These are phyloP conservation scores for Zaprionus capensis DNA, from an alignment of 1,140 invertebrate genomes.

Conservation along the genomic window DNA sequence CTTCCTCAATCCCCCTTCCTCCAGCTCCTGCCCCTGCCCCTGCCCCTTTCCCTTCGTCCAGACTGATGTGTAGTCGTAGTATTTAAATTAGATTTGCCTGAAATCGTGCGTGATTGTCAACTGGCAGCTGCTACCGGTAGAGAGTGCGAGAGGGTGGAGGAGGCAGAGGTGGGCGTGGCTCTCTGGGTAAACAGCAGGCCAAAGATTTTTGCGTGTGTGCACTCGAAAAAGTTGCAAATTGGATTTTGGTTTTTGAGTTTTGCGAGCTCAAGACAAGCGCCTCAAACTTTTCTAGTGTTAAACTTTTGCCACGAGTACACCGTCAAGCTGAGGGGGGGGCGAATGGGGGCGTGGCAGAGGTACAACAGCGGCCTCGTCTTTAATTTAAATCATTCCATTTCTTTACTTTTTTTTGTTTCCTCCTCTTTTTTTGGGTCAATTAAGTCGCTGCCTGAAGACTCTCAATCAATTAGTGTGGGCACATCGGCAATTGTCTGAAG, in stretches of 20 bases:
- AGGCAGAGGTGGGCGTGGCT: background rate
- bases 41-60: background rate
- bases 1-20: background rate
- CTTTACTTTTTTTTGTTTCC: background rate
- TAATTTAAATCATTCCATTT: conserved; percentile 46
- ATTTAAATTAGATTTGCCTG: conserved; percentile 82
- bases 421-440: conserved; percentile 65
- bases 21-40: background rate
- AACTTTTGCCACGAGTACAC: conserved; percentile 21
- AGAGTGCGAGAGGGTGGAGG: conserved; percentile 5
- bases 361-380: conserved; percentile 22
- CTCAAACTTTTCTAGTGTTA: conserved; percentile 37
- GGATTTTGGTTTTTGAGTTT: conserved; percentile 75
- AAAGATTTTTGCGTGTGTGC: conserved; percentile 57
- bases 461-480: conserved; percentile 69
- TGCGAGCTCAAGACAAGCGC: conserved; percentile 33
- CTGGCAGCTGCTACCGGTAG: conserved; percentile 10
- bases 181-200: conserved; percentile 62
- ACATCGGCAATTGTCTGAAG: conserved; percentile 71
- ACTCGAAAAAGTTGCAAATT: conserved; percentile 80
- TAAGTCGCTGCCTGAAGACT: conserved; percentile 60
- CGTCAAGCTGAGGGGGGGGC: background rate
- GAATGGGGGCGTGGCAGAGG: conserved; percentile 32
- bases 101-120: conserved; percentile 82
- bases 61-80: conserved; percentile 70